Base-by-base conservation (phyloP, 1,140 invertebrate species). In the Bombus fervidus region DNA sequence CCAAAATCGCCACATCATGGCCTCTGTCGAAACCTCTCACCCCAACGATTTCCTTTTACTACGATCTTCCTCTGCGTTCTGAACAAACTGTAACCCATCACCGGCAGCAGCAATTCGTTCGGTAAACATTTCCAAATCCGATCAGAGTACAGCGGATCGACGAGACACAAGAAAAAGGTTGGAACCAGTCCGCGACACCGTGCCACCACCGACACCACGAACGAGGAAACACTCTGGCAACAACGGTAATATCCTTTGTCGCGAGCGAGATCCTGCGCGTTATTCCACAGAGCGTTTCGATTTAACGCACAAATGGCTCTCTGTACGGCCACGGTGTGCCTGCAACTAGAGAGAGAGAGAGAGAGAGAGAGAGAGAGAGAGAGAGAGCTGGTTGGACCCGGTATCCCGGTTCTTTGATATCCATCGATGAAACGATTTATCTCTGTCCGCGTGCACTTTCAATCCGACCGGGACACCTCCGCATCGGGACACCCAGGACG, bases 401-500 rank as follows among this genome's bases (percentile, higher is more conserved):
- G 89, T 90, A 90, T 90, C 88, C 79, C 81, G 81, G 81, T 85
- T 84, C 90, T 91, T 90, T 90, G 90, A 91, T 90, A 90, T 90
- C 89, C 89, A 91, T 91, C 89, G 90, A 91, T 91, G 90, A 91
- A 91, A 91, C 90, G 90, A 91, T 91, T 91, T 90, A 91, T 91
- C 90, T 90, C 90, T 88, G 90, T 90, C 90, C 89, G 89, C 84
- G 83, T 81, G 89, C 86, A 90, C 90, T 91, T 91, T 90, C 90
- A 90, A 91, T 91, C 84, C 86, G 87, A 73, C 79, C 90, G 75
- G 89, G 86, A 91, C 90, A 91, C 90, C 89, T 91, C 87, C 86
- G 89, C 83, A 86, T 90, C 89, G 89, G 89, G 89, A 90, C 81
- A 88, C 81, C 89, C 89, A 88, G 89, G 86, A 90, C 81, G 89